A percentile compares a stretch with the other conserved stretches of the same genome.
Evolutionary conservation across 2,113 vertebrate species (phyloP).

Genomic region (Hippopotamus amphibius): DNA sequence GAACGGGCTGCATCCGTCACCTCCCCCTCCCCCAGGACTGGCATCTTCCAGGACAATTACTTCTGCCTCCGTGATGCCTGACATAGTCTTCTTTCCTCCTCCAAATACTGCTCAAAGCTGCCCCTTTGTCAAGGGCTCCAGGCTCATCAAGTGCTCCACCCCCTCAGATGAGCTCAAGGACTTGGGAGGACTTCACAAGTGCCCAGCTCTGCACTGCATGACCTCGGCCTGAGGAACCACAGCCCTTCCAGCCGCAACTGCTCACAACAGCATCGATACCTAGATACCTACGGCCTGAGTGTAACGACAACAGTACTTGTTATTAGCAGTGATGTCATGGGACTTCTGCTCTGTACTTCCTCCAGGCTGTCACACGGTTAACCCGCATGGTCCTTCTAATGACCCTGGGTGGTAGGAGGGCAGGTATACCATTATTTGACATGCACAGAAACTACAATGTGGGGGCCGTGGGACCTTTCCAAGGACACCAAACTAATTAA

Average conservation of each 20-base stretch:
- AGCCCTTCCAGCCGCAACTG: not conserved
- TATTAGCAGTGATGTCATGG: not conserved
- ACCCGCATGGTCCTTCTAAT: not conserved
- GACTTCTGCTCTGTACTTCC: not conserved
- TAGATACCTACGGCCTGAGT: not conserved
- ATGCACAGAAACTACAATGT: not conserved
- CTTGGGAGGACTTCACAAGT: not conserved
- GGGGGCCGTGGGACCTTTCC: not conserved
- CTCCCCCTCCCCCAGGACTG: not conserved
- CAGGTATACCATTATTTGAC: not conserved
- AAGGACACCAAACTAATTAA: not conserved
- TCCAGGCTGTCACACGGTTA: not conserved
- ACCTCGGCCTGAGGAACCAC: not conserved
- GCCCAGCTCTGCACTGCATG: fast-evolving
- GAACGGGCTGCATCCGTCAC: not conserved
- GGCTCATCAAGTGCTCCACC: not conserved
- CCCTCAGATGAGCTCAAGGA: not conserved
- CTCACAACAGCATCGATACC: not conserved
- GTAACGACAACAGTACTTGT: not conserved
- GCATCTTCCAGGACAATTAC: not conserved
- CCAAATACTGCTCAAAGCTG: not conserved
- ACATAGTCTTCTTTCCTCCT: not conserved
- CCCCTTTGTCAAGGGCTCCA: not conserved
- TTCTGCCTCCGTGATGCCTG: not conserved
- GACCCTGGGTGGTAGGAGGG: not conserved